Evolutionary conservation across 2,797 vertebrate genomes (phyloP).

Genomic region (Sebastes taczanowskii): DNA sequence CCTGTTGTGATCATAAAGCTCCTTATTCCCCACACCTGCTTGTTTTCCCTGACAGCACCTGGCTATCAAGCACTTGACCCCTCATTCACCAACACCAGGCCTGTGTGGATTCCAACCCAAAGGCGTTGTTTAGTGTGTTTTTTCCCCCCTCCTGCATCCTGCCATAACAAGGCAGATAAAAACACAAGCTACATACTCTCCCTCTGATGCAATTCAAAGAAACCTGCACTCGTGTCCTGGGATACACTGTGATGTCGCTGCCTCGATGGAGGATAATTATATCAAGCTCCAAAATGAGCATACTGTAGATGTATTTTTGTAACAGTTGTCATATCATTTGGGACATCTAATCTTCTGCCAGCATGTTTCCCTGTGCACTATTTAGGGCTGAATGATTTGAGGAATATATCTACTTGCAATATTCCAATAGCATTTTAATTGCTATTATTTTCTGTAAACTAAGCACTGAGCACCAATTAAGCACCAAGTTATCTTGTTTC

Average conservation of each 20-base stretch:
- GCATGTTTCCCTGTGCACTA: not conserved
- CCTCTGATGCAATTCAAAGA: constrained; percentile 78
- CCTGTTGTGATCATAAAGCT: constrained; percentile 1
- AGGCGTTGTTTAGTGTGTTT: not conserved
- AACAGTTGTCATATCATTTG: not conserved
- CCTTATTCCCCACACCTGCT: constrained; percentile 9
- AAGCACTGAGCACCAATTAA: too few species aligned
- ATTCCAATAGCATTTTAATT: not conserved
- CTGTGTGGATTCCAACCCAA: not conserved
- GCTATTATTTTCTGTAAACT: not conserved
- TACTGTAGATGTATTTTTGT: constrained; percentile 3
- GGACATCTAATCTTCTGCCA: not conserved
- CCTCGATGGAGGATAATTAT: not conserved
- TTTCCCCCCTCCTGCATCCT: constrained; percentile 26
- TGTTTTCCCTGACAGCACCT: constrained; percentile 3
- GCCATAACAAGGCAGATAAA: constrained; percentile 26
- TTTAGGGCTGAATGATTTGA: not conserved
- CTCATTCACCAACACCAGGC: constrained; percentile 1
- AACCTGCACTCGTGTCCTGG: constrained; percentile 47
- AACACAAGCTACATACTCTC: constrained; percentile 57
- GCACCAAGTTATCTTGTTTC: not conserved
- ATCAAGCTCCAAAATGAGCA: constrained; percentile 7
- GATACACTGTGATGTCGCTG: constrained; percentile 5
- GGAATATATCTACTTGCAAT: not conserved
- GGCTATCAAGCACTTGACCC: constrained; percentile 16